Evolutionary conservation across 2,113 vertebrate genomes (phyloP), one percentile per base, ranked within the genome.

Genomic region (Dicentrarchus labrax): DNA sequence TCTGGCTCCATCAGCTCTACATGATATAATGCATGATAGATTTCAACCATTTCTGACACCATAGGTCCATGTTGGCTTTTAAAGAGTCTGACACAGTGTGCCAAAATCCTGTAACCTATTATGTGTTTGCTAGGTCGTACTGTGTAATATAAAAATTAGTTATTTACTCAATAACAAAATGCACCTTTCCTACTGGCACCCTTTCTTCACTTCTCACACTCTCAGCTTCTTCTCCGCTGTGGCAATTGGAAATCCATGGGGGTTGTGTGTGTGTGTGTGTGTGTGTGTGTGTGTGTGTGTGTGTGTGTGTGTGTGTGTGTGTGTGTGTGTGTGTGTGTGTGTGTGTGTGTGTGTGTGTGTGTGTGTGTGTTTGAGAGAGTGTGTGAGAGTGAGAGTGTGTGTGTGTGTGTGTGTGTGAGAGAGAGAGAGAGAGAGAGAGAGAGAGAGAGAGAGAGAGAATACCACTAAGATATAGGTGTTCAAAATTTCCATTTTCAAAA

Each of bases 131-230:
- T 57, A 76, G 64, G 66, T 84, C 57, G 16, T 79, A 87, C 86
- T 92, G 91, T 79, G 88, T 92, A 85, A 93, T 91, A 87, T 87
- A 91, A 77, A 89, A 90, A 89, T 82, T 77, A 87, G 79, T 89
- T 90, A 93, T 94, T 93, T 90, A 85, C 90, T 92, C 90, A 68
- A 85, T 92, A 89, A 90, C 88, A 92, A 91, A 93, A 92, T 84
- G 45, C 82, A 85, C 80, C 88, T 88, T 80, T 75, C 87, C 88
- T 70, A 80, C 83, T 64, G 74, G 79, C 84, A 72, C 73, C 72
- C 81, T 88, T 81, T 86, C 88, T 90, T 81, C 80, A 83, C 86
- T 87, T 86, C 78, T 83, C 91, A 83, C 88, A 85, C 84, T 78
- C 87, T 89, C 72, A 66, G 88, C 68, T 72, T 89, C 80, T 91